A percentile compares a stretch with the other conserved stretches of the same genome.
These are phyloP conservation scores for Chaetorhynchus papuensis DNA, from an alignment of 2,113 vertebrate genomes.

Conservation along the genomic window DNA sequence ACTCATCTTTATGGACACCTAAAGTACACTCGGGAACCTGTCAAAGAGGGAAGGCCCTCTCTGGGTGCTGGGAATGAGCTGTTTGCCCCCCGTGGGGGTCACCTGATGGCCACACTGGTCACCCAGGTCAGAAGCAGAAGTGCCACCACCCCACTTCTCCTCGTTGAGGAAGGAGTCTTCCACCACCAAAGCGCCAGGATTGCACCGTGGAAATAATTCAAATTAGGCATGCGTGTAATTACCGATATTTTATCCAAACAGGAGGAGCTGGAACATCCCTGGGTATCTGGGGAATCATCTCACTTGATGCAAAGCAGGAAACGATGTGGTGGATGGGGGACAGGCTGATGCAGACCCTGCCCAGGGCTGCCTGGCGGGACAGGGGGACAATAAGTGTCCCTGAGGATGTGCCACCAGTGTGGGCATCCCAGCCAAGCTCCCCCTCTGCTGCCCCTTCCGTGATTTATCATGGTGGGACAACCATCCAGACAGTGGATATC, in stretches of 20 bases:
- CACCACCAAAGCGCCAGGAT: background rate
- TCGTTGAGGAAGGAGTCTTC: background rate
- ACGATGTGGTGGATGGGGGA: background rate
- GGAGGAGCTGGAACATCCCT: conserved; percentile 48
- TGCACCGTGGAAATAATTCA: conserved; percentile 34
- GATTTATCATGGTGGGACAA: background rate
- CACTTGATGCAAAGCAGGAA: background rate
- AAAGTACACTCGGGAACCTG: accelerated
- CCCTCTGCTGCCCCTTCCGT: background rate
- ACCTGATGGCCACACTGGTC: background rate
- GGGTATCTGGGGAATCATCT: background rate
- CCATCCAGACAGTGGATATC: background rate
- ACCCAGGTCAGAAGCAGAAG: background rate
- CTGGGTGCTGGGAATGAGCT: background rate
- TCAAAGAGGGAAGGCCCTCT: accelerated
- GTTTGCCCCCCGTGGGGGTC: background rate
- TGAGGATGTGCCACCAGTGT: background rate
- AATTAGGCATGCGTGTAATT: conserved; percentile 61
- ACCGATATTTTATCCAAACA: conserved; percentile 25
- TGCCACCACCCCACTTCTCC: background rate
- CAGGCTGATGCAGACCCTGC: background rate
- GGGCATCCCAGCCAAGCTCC: background rate
- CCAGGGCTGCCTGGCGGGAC: background rate
- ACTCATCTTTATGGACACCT: background rate
- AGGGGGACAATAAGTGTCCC: background rate